Conservation (phyloP, 2,113 vertebrate species). For the Semnornis frantzii region DNA sequence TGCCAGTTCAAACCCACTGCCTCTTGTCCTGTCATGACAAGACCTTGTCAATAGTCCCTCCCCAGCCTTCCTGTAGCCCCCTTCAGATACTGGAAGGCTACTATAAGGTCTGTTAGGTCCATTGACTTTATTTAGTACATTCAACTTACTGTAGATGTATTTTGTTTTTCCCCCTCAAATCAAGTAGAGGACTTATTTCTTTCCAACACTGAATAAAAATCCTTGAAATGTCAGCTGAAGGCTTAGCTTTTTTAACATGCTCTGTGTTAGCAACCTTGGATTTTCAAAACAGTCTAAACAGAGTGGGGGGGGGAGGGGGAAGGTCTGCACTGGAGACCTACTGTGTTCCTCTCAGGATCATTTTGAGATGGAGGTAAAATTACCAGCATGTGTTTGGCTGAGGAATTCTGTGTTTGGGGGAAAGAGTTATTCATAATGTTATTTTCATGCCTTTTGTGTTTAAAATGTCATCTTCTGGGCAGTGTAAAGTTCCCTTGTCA, state of each 20-base stretch:
- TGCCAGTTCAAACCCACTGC: too few relatives aligned
- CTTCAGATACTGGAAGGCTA: too few relatives aligned
- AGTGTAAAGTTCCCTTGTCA: background rate
- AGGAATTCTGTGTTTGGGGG: background rate
- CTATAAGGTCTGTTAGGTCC: background rate
- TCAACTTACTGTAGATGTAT: background rate
- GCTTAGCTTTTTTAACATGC: background rate
- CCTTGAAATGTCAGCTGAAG: background rate
- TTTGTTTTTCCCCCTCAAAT: background rate
- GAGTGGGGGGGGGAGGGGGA: too few relatives aligned
- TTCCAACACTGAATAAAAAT: background rate
- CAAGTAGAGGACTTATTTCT: background rate
- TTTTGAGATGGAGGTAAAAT: background rate
- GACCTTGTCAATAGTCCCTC: too few relatives aligned
- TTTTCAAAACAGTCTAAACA: background rate
- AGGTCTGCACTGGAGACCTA: background rate
- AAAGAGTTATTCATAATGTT: background rate
- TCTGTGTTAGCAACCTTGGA: background rate
- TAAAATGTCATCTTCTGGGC: background rate
- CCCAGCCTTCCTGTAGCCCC: too few relatives aligned
- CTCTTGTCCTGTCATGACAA: too few relatives aligned
- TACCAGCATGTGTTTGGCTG: background rate
- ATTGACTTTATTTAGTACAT: background rate
- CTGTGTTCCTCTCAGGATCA: background rate
- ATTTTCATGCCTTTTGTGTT: conserved; percentile 10